phyloP scores from a whole-genome alignment of 2,888 invertebrate genomes.

The Amiota communis region DNA sequence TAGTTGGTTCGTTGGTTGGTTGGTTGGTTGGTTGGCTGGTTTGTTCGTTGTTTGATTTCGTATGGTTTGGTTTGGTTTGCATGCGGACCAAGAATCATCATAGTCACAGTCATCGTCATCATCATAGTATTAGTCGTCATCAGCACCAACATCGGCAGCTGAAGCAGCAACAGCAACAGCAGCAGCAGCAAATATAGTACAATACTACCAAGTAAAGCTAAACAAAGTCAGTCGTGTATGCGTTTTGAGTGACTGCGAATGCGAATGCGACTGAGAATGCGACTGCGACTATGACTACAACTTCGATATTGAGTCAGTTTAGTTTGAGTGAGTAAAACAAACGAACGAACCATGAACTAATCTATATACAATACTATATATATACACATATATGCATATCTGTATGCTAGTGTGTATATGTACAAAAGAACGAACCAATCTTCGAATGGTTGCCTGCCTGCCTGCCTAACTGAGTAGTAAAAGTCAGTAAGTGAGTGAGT shows the following conservation, averaged over 20 bases:
- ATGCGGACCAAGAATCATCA: conserved; percentile 34
- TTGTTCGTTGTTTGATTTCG: background rate
- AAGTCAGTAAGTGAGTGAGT: background rate
- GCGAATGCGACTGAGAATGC: conserved; percentile 9
- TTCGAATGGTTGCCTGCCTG: too few species aligned
- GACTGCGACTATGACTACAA: background rate
- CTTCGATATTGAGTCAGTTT: background rate
- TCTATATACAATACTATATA: background rate
- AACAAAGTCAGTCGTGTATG: conserved; percentile 9
- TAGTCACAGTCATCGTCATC: background rate
- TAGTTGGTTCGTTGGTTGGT: conserved; percentile 1
- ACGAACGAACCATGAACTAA: background rate
- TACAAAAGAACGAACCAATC: background rate
- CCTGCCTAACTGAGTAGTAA: too few species aligned
- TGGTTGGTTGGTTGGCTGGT: background rate
- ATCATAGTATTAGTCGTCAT: background rate
- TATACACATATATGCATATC: background rate
- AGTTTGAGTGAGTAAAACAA: background rate
- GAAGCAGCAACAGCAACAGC: conserved; percentile 29
- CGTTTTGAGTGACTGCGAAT: conserved; percentile 26
- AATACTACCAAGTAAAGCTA: too few species aligned
- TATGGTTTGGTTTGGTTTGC: background rate
- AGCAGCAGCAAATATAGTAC: conserved; percentile 30
- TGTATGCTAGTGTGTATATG: background rate
- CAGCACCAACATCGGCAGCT: background rate